Evolutionary conservation across 2,888 invertebrate genomes (phyloP), one percentile per base, ranked within the genome.

Genomic region (Coecobrya sp.): DNA sequence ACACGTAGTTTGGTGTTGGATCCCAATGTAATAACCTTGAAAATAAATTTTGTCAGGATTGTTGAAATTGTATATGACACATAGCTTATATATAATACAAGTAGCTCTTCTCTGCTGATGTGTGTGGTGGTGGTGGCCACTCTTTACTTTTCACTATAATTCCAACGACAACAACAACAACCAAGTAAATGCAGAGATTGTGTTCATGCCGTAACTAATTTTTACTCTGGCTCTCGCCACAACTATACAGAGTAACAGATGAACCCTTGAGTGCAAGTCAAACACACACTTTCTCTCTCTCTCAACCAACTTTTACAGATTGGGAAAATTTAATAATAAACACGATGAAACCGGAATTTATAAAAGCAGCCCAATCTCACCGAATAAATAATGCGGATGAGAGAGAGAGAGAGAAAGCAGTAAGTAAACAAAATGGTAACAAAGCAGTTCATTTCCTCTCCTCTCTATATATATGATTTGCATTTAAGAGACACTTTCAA

Each of bases 21-120:
- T 70, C 42, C 70, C n/a, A 36, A 42, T 22, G 76, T 49, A 76
- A 76, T 45, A 76, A 76, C 76, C 76, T 76, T 76, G 76, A 76
- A 76, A 45, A 25, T 76, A 76, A 76, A 76, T 76, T 76, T 49
- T 76, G 76, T 76, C 76, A 76, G 76, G 76, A 19, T 76, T 76
- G 76, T 22, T 19, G 76, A 76, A 76, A 76, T 45, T 76, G 22
- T 76, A 25, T 22, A 49, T 42, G 70, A 76, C 49, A 76, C 22
- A 76, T 22, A 19, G 73, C 10, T 42, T 49, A 36, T 36, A 36
- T 36, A 36, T 7, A 36, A 7, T 4, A 36, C 36, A 36, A 36
- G 36, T 36, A 4, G 42, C 30, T 68, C 27, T 42, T 5, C 30
- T 68, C 30, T 68, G 68, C 30, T 27, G 68, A 8, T 0, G 7